phyloP scores from a whole-genome alignment of 2,797 vertebrate species.

The Poecile montanus region DNA sequence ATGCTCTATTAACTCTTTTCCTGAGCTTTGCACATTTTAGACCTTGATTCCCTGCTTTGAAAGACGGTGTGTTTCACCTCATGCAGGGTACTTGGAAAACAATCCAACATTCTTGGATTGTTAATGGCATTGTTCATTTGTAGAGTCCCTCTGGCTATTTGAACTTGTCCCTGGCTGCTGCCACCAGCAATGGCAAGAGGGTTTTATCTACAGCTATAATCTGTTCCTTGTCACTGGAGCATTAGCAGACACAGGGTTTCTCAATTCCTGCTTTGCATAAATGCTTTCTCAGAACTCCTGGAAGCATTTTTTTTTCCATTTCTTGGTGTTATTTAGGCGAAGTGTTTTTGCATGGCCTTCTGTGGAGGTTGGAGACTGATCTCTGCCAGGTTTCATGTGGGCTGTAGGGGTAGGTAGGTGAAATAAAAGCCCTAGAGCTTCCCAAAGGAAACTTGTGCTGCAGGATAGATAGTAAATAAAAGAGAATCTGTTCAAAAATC shows the following conservation, averaged over 20 bases:
- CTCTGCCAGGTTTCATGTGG: not conserved
- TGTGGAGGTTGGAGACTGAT: not conserved
- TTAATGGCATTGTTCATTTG: not conserved
- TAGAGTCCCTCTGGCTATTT: not conserved
- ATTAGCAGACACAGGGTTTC: not conserved
- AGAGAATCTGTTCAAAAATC: not conserved
- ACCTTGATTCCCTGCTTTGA: not conserved
- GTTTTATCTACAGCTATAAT: not conserved
- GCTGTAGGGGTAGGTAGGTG: not conserved
- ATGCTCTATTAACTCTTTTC: not conserved
- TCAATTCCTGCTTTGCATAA: not conserved
- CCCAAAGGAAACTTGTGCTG: not conserved
- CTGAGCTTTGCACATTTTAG: not conserved
- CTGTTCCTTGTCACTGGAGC: not conserved
- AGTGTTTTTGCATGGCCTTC: not conserved
- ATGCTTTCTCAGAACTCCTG: constrained; percentile 16
- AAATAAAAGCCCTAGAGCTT: not conserved
- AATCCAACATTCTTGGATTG: not conserved
- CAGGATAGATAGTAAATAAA: not conserved
- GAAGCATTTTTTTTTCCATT: not conserved
- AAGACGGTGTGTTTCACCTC: not conserved
- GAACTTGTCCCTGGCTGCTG: not conserved
- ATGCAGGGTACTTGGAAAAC: not conserved
- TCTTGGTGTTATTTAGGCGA: not conserved
- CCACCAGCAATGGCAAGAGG: not conserved